Evolutionary conservation across 2,113 vertebrate species (phyloP).

Genomic region (Indicator maculatus): DNA sequence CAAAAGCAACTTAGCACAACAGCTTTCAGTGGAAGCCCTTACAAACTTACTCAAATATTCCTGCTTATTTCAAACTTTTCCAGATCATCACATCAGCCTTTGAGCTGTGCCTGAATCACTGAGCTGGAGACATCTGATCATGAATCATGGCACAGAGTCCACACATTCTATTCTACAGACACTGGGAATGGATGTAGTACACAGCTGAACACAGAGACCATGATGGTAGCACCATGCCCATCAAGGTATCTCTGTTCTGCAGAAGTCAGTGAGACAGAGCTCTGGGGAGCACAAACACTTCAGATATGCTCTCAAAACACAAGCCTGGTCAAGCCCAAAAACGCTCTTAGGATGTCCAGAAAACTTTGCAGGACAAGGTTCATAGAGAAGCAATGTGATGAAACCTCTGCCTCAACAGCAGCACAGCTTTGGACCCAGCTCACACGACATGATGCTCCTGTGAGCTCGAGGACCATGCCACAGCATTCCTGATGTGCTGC

Average conservation of each 20-base stretch:
- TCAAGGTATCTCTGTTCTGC: not conserved
- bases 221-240: rapidly evolving
- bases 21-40: not conserved
- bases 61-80: not conserved
- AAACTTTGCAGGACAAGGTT: not conserved
- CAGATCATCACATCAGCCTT: not conserved
- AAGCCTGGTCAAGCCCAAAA: not conserved
- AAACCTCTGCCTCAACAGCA: not conserved
- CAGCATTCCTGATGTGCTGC: rapidly evolving
- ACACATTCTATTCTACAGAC: not conserved
- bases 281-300: not conserved
- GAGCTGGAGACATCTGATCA: not conserved
- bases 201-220: not conserved
- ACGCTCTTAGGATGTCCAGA: not conserved
- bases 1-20: rapidly evolving
- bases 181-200: rapidly evolving
- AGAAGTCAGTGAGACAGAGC: not conserved
- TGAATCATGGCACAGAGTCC: not conserved
- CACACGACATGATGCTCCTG: rapidly evolving
- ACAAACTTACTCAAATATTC: not conserved
- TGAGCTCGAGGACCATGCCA: rapidly evolving
- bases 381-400: not conserved
- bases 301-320: not conserved
- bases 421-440: not conserved
- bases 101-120: not conserved